Conservation (phyloP, 2,797 vertebrate genomes). For the Crenuchus spilurus region DNA sequence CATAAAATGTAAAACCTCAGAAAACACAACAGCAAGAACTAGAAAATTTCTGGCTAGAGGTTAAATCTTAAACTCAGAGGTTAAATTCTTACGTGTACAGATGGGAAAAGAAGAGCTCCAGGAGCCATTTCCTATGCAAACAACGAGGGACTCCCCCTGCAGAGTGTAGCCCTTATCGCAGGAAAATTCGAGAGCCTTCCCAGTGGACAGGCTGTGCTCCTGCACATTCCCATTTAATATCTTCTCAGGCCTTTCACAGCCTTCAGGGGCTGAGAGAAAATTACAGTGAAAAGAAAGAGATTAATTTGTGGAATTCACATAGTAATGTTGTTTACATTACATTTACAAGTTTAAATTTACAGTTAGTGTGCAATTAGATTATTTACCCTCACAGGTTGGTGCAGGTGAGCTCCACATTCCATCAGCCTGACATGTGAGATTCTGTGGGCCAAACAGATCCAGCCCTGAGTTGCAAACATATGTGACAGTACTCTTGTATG, state of each 20-base stretch:
- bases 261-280: conserved; percentile 66
- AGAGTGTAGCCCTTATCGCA: conserved; percentile 88
- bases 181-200: conserved; percentile 80
- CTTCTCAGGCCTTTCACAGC: conserved; percentile 78
- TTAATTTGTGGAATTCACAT: neutral
- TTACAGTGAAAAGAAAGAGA: neutral
- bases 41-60: too few species aligned
- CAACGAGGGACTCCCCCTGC: conserved; percentile 79
- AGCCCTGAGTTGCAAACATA: conserved; percentile 79
- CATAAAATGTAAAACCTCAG: neutral
- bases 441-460: conserved; percentile 77
- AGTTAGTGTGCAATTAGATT: neutral
- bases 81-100: conserved; percentile 93
- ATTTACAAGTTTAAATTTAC: too few species aligned
- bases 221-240: conserved; percentile 80
- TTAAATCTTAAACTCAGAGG: too few species aligned
- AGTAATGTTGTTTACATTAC: neutral
- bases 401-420: conserved; percentile 86
- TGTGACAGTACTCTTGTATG: conserved; percentile 74
- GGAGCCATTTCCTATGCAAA: conserved; percentile 81
- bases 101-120: conserved; percentile 87
- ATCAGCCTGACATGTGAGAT: conserved; percentile 82
- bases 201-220: conserved; percentile 80
- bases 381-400: conserved; percentile 83
- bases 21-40: too few species aligned